Evolutionary conservation across 2,797 vertebrate genomes (phyloP).

Genomic region (Arctocebus calabarensis): DNA sequence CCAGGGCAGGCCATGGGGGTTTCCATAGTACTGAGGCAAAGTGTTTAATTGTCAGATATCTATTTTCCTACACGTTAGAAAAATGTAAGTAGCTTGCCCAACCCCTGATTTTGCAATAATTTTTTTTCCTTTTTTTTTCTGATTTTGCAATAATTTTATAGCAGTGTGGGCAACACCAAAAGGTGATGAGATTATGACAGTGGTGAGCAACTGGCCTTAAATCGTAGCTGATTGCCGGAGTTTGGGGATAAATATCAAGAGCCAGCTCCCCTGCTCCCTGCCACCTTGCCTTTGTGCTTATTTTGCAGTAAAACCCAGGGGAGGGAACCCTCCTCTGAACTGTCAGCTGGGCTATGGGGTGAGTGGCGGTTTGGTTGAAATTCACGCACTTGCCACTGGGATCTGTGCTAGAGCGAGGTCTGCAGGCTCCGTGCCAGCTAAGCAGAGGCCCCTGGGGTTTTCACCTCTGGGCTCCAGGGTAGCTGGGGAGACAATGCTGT

Average conservation of each 20-base stretch:
- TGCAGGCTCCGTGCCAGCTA: background rate
- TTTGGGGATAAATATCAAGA: background rate
- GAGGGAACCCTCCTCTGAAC: background rate
- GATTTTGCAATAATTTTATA: background rate
- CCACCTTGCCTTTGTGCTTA: background rate
- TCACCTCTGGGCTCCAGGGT: background rate
- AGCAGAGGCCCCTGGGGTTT: background rate
- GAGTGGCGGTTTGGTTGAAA: background rate
- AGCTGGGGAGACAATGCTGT: background rate
- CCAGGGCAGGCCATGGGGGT: rapidly evolving
- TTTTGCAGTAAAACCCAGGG: background rate
- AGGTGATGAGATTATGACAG: background rate
- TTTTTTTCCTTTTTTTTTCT: too few species aligned
- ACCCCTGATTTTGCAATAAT: background rate
- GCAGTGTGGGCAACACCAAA: background rate
- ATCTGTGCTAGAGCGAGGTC: background rate
- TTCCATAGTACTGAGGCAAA: background rate
- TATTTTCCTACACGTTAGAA: background rate
- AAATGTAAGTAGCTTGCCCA: background rate
- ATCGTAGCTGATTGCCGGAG: background rate
- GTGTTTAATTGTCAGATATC: background rate
- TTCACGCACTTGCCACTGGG: rapidly evolving
- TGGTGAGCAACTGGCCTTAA: background rate
- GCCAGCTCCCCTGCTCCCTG: rapidly evolving
- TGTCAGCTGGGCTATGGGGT: too few species aligned